Evolutionary conservation across 2,113 vertebrate genomes (phyloP), one percentile per base, ranked within the genome.

Genomic region (Pygathrix nemaeus): DNA sequence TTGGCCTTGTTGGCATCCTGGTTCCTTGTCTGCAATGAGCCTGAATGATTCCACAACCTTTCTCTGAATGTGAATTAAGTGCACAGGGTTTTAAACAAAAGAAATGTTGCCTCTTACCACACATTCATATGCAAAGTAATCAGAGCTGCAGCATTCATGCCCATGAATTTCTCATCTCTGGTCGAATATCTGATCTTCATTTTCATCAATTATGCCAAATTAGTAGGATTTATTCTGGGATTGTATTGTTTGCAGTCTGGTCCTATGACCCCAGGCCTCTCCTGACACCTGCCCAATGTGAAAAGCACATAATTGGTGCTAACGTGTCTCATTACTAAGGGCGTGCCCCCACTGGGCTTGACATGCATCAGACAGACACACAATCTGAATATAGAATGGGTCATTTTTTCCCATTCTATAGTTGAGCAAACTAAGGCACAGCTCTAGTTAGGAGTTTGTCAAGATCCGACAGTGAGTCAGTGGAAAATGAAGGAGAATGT

Each of bases 51-150:
- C 40, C 20, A 32, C 52, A 64, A 38, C n/a, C 32, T 90, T 93
- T 93, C 84, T 94, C 59, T 88, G 85, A 88, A 88, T 59, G 48
- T 52, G 59, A 88, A 81, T 75, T 90, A 78, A 57, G 48, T 38
- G 68, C 59, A 61, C 6, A 16, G 11, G 40, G 18, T 82, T 95
- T 88, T 68, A 87, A 61, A 81, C 75, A 80, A 72, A 92, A 76
- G 92, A 92, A 73, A 59, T 3, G 3, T 18, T 14, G 25, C 70
- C 38, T 87, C 68, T 52, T 40, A 18, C 35, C 10, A 18, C 17
- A 78, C 1, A n/a, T 18, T 38, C 55, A 8, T 8, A 61, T 11
- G 30, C 21, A 23, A 59, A 82, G n/a, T 38, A 14, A 64, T 43
- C 82, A 43, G 27, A 89, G 30, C 52, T 40, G 8, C 12, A 59